These are phyloP conservation scores for Athalia cordata DNA, from an alignment of 2,888 invertebrate genomes.

Conservation along the genomic window DNA sequence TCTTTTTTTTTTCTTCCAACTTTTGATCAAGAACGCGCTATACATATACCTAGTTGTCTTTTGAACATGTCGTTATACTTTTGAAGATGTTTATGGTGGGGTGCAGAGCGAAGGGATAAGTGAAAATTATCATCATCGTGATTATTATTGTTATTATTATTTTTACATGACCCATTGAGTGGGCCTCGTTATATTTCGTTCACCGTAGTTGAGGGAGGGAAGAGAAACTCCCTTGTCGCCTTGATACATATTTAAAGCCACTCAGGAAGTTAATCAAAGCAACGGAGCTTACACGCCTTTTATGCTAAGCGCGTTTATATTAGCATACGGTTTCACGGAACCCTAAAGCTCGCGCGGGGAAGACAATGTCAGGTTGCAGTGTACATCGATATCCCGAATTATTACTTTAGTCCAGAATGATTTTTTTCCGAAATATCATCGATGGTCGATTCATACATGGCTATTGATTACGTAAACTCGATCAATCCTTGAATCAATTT, in stretches of 20 bases:
- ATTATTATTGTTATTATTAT: too few species aligned
- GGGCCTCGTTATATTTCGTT: neutral
- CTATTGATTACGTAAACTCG: neutral
- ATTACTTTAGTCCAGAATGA: neutral
- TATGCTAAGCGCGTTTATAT: constrained; percentile 40
- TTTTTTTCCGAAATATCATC: neutral
- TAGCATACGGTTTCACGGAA: constrained; percentile 39
- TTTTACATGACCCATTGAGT: neutral
- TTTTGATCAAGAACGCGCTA: too few species aligned
- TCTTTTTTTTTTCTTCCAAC: too few species aligned
- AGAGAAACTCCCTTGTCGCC: constrained; percentile 36
- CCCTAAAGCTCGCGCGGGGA: neutral
- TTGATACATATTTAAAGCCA: constrained; percentile 44
- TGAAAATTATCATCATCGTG: too few species aligned
- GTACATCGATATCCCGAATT: constrained; percentile 18
- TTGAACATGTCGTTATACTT: too few species aligned
- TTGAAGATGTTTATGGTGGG: too few species aligned
- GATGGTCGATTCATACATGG: too few species aligned
- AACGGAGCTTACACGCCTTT: constrained; percentile 44
- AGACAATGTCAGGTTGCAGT: constrained; percentile 18
- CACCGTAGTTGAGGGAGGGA: neutral
- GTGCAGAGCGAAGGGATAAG: too few species aligned
- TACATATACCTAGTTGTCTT: too few species aligned
- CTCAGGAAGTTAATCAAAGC: constrained; percentile 44
- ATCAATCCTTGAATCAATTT: neutral